phyloP scores from a whole-genome alignment of 2,113 vertebrate species.

The Fulmarus glacialis region DNA sequence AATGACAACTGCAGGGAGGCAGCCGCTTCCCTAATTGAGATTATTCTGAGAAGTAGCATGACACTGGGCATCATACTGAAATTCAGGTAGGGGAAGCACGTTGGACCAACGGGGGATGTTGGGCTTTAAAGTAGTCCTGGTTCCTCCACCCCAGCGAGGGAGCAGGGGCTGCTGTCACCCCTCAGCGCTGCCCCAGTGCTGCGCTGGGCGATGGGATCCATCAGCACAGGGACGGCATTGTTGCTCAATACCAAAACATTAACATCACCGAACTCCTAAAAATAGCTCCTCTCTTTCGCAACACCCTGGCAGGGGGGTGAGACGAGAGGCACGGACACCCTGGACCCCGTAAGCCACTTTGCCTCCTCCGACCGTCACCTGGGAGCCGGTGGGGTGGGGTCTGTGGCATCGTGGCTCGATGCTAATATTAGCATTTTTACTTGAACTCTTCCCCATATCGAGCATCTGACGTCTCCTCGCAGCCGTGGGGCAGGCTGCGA shows the following conservation, averaged over 20 bases:
- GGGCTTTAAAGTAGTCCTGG: neutral
- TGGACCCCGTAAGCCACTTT: neutral
- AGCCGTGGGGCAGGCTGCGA: rapidly evolving
- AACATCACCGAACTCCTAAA: rapidly evolving
- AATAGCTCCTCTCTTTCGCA: rapidly evolving
- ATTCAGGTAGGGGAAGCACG: rapidly evolving
- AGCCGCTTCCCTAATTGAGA: neutral
- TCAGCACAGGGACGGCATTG: rapidly evolving
- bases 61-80: neutral
- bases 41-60: neutral
- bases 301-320: too few relatives aligned
- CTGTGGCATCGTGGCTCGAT: rapidly evolving
- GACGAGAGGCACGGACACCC: neutral
- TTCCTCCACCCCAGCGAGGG: neutral
- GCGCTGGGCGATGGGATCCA: rapidly evolving
- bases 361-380: too few relatives aligned
- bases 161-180: rapidly evolving
- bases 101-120: neutral
- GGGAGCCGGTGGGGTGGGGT: neutral
- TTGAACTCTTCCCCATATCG: rapidly evolving
- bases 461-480: rapidly evolving
- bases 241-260: neutral
- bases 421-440: rapidly evolving
- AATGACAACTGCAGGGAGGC: too few relatives aligned
- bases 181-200: neutral